Conservation (phyloP, 2,113 vertebrate genomes). For the Thalassoma bifasciatum region DNA sequence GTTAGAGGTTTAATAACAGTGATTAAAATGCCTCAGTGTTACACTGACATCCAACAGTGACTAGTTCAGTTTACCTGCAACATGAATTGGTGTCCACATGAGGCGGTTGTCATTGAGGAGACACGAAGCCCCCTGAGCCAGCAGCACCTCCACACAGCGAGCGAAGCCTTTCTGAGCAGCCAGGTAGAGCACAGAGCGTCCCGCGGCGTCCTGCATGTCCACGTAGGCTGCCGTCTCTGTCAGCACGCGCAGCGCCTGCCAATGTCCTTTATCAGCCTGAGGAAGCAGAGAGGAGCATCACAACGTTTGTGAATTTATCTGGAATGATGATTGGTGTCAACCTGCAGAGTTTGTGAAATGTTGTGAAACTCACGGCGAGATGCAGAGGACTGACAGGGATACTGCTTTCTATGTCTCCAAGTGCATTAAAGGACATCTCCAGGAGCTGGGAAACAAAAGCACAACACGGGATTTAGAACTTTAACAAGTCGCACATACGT, state of each 20-base stretch:
- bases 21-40: neutral
- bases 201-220: slow-evolving; percentile 92
- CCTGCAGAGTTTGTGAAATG: neutral
- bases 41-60: neutral
- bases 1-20: neutral
- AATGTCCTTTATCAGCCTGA: slow-evolving; percentile 96
- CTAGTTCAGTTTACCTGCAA: slow-evolving; percentile 83
- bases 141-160: slow-evolving; percentile 93
- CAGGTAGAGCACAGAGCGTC: slow-evolving; percentile 93
- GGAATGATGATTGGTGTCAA: neutral
- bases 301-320: neutral
- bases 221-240: slow-evolving; percentile 94
- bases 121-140: slow-evolving; percentile 92
- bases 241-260: slow-evolving; percentile 94
- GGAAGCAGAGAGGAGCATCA: slow-evolving; percentile 18
- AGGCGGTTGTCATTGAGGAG: slow-evolving; percentile 90
- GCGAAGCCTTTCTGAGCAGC: slow-evolving; percentile 91
- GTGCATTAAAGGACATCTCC: slow-evolving; percentile 98
- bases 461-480: neutral
- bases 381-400: slow-evolving; percentile 97
- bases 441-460: slow-evolving; percentile 85
- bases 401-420: slow-evolving; percentile 96
- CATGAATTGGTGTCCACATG: slow-evolving; percentile 95
- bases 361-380: slow-evolving; percentile 94
- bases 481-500: neutral